Conservation (phyloP, 2,113 vertebrate genomes). For the Apaloderma vittatum region DNA sequence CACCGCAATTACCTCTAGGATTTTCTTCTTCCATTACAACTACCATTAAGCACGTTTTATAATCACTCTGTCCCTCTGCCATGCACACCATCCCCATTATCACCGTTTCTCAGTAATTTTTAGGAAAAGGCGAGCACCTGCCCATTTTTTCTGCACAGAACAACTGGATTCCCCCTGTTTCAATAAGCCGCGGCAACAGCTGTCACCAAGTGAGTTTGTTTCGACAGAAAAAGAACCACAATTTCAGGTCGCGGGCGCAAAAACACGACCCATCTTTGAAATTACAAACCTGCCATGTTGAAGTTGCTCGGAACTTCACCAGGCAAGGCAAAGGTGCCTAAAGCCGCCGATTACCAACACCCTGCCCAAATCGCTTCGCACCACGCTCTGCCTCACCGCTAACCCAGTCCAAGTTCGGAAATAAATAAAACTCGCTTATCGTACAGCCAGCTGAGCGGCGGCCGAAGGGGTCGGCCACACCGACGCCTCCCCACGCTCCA, state of each 20-base stretch:
- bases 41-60: background rate
- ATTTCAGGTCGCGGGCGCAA: fast-evolving
- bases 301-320: background rate
- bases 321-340: background rate
- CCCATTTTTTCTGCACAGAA: background rate
- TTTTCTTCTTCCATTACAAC: constrained; percentile 30
- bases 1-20: background rate
- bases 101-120: background rate
- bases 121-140: background rate
- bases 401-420: background rate
- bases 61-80: background rate
- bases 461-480: background rate
- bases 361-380: background rate
- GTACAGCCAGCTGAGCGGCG: background rate
- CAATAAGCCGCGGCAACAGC: fast-evolving
- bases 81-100: background rate
- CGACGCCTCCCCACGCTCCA: background rate
- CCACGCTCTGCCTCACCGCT: fast-evolving
- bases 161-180: background rate
- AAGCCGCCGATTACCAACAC: background rate
- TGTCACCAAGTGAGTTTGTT: fast-evolving
- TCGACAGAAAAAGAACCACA: background rate
- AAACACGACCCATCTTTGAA: background rate
- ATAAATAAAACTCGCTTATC: fast-evolving
- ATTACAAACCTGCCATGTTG: background rate